Percentiles rank a stretch among this genome's conserved stretches.
Evolutionary conservation across 2,797 vertebrate genomes (phyloP).

Genomic region (Xyrichtys novacula): DNA sequence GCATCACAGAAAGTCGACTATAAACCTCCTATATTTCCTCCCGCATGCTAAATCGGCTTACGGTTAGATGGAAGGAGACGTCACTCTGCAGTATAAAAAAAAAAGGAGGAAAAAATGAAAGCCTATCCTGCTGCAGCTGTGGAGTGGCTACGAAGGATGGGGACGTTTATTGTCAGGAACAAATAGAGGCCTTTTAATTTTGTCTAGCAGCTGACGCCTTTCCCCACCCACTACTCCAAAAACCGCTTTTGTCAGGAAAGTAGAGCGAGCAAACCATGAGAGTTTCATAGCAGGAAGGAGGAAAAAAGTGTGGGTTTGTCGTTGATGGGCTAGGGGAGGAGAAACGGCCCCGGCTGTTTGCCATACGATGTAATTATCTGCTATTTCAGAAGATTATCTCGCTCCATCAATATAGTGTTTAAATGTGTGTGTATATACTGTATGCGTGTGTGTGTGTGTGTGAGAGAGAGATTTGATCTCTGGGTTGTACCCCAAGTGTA

Average conservation of each 20-base stretch:
- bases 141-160: conserved; percentile 72
- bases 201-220: conserved; percentile 80
- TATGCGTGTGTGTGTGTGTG: conserved; percentile 11
- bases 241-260: conserved; percentile 73
- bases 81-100: conserved; percentile 43
- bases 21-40: conserved; percentile 59
- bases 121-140: conserved; percentile 77
- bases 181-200: conserved; percentile 80
- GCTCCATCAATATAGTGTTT: conserved; percentile 68
- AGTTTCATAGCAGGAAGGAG: conserved; percentile 50
- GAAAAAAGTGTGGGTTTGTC: conserved; percentile 50
- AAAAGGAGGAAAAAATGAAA: conserved; percentile 66
- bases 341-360: conserved; percentile 64
- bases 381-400: conserved; percentile 78
- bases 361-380: conserved; percentile 80
- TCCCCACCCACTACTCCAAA: conserved; percentile 72
- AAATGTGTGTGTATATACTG: conserved; percentile 37
- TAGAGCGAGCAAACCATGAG: conserved; percentile 55
- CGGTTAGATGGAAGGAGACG: conserved; percentile 65
- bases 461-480: conserved; percentile 61
- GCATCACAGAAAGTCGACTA: conserved; percentile 34
- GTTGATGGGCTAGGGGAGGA: conserved; percentile 40
- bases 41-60: conserved; percentile 65
- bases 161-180: conserved; percentile 75
- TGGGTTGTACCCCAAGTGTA: conserved; percentile 69